These are phyloP conservation scores for Chorisops tibialis DNA, from an alignment of 2,888 invertebrate genomes.

Conservation along the genomic window DNA sequence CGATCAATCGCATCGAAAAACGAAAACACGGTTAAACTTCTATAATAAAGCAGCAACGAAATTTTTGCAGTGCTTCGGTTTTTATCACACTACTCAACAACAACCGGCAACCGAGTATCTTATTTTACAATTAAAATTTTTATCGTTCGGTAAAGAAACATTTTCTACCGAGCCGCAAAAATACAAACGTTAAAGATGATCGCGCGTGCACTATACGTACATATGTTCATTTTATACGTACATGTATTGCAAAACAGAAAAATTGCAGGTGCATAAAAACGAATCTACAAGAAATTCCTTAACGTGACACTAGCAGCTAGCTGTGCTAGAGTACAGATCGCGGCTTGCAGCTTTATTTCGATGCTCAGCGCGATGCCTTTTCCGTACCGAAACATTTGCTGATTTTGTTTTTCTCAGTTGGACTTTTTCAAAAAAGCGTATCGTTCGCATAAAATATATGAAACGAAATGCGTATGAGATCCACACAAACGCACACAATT, in stretches of 20 bases:
- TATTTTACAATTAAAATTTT: constrained; percentile 23
- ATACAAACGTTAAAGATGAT: constrained; percentile 17
- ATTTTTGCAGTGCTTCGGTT: no score
- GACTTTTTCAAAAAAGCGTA: no score
- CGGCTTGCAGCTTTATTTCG: no score
- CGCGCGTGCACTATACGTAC: no score
- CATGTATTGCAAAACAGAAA: not conserved
- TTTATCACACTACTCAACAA: no score
- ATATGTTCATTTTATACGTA: no score
- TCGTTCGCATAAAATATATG: no score
- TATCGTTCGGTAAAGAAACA: not conserved
- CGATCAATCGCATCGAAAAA: constrained; percentile 1
- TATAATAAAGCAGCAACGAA: no score
- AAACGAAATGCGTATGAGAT: no score
- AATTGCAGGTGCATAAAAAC: constrained; percentile 9
- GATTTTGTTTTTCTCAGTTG: no score
- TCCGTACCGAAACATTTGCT: not conserved
- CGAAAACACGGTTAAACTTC: not conserved
- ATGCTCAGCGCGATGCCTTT: not conserved
- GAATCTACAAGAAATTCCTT: constrained; percentile 1
- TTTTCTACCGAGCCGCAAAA: not conserved
- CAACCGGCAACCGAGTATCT: not conserved
- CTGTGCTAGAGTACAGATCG: not conserved
- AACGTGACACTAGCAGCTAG: constrained; percentile 12
- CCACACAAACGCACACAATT: no score